Evolutionary conservation across 2,113 vertebrate species (phyloP).

Genomic region (human): GRCh38 chr3:67048501-67049000

Average conservation of each 20-base stretch:
- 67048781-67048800: not conserved
- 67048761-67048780: not conserved
- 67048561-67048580: slow-evolving; percentile 11
- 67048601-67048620: not conserved
- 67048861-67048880: fast-evolving
- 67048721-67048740: not conserved
- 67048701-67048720: not conserved
- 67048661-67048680: slow-evolving; percentile 22
- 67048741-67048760: not conserved
- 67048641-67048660: slow-evolving; percentile 29
- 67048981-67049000: not conserved
- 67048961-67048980: no score
- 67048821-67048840: not conserved
- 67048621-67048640: slow-evolving; percentile 4
- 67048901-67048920: not conserved
- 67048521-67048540: slow-evolving; percentile 32
- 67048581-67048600: not conserved
- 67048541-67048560: not conserved
- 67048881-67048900: no score
- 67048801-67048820: not conserved
- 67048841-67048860: fast-evolving
- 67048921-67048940: not conserved
- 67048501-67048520: not conserved
- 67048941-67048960: not conserved
- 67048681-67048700: slow-evolving; percentile 40